phyloP scores from a whole-genome alignment of 2,797 vertebrate species.

The Pogoniulus pusillus region DNA sequence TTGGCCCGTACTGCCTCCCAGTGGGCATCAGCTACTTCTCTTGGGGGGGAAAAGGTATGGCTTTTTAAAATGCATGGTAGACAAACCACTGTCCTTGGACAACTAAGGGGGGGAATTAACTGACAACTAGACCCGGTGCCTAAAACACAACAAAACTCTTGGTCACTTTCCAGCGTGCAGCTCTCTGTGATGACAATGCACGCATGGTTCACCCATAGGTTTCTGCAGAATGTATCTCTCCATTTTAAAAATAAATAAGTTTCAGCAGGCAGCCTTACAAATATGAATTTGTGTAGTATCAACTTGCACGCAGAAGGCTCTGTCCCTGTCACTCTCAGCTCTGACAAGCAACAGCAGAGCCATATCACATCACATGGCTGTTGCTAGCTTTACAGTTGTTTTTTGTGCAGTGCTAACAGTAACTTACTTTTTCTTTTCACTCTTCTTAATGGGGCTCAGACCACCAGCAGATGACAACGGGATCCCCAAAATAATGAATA shows the following conservation, averaged over 20 bases:
- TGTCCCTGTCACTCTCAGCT: background rate
- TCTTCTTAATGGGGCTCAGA: background rate
- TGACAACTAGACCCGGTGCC: fast-evolving
- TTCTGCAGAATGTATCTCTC: background rate
- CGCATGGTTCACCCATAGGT: background rate
- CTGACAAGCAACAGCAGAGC: background rate
- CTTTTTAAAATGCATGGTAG: background rate
- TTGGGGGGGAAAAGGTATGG: fast-evolving
- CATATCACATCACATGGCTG: background rate
- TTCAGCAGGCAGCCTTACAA: background rate
- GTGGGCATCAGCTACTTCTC: background rate
- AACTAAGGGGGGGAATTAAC: background rate
- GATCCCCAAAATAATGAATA: background rate
- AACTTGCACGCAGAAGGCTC: fast-evolving
- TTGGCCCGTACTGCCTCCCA: background rate
- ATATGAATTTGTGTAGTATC: background rate
- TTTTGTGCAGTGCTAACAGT: background rate
- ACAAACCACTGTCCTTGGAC: background rate
- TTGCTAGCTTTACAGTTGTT: background rate
- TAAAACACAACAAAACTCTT: background rate
- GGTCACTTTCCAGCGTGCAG: background rate
- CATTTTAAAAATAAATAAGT: fast-evolving
- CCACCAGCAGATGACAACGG: background rate
- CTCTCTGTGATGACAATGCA: background rate
- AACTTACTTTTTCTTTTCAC: background rate